Evolutionary conservation across 2,888 invertebrate species (phyloP), one percentile per base, ranked within the genome.

Genomic region (Aspidapion aeneum): DNA sequence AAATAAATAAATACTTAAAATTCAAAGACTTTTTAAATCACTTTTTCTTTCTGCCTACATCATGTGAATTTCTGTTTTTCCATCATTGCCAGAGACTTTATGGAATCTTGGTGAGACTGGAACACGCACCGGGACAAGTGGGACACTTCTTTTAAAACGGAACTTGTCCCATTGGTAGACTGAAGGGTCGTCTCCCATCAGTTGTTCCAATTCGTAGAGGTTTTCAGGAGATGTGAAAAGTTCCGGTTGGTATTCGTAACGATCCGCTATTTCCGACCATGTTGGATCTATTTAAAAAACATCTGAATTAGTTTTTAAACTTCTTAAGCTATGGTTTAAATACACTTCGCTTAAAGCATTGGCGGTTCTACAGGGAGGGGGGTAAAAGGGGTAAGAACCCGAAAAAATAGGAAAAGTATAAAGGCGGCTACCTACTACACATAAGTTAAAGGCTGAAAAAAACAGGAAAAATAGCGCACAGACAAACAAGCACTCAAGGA

Each of bases 171-270:
- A 71, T 19, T 75, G 74, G 57, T 74, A 73, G 2, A 68, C 62
- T 1, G 69, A 68, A 7, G 75, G 74, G 66, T 75, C 74, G 59
- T 76, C 74, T 5, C 71, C 73, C 63, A 74, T 61, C 61, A 70
- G 69, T 62, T 58, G 51, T n/a, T 61, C 35, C 74, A 58, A 58
- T 69, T 68, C 20, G 69, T 63, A 55, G 74, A 63, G 17, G 70
- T 63, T 60, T 17, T 73, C 72, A 2, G 77, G 77, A 1, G 74
- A 72, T 9, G 72, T 66, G 60, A 73, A 71, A 18, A 74, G 35
- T 65, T 79, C 78, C 2, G 78, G 78, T 55, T 79, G 72, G 65
- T 75, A 77, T 64, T 78, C 78, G 62, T 75, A 77, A 60, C 73
- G 67, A 16, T 78, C 75, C 7, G 78, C 76, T 49, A 79, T 70